phyloP scores from a whole-genome alignment of 2,888 invertebrate species.

The Ceratothoa steindachneri region DNA sequence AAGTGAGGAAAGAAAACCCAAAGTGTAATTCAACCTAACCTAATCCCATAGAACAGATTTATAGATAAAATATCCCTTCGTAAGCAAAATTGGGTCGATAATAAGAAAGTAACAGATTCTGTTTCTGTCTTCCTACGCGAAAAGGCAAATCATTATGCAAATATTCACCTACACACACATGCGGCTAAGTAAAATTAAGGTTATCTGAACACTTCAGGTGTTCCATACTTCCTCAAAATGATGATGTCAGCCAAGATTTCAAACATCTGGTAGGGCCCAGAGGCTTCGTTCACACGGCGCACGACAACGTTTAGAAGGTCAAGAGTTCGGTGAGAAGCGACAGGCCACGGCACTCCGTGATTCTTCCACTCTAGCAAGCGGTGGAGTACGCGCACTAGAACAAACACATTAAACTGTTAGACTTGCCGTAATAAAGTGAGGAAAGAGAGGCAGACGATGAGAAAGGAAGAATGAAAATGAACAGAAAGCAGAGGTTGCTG shows the following conservation, averaged over 20 bases:
- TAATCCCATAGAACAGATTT: no score
- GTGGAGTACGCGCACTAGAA: conserved; percentile 54
- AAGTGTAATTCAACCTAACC: no score
- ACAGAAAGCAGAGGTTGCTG: no score
- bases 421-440: no score
- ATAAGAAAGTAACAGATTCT: not conserved
- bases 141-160: not conserved
- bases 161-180: not conserved
- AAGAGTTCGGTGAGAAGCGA: conserved; percentile 48
- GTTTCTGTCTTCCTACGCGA: not conserved
- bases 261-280: conserved; percentile 56
- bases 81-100: no score
- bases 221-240: conserved; percentile 52
- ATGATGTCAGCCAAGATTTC: conserved; percentile 54
- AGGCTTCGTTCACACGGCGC: conserved; percentile 55
- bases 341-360: conserved; percentile 54
- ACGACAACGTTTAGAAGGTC: conserved; percentile 52
- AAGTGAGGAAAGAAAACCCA: no score
- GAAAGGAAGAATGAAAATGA: no score
- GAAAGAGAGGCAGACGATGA: no score
- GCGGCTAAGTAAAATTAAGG: not conserved
- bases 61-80: no score
- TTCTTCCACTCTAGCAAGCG: conserved; percentile 53
- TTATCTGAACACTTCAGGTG: not conserved
- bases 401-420: no score